Percentiles rank a stretch among this genome's conserved stretches.
Evolutionary conservation across 2,888 invertebrate species (phyloP).

Genomic region (Conops quadrifasciatus): DNA sequence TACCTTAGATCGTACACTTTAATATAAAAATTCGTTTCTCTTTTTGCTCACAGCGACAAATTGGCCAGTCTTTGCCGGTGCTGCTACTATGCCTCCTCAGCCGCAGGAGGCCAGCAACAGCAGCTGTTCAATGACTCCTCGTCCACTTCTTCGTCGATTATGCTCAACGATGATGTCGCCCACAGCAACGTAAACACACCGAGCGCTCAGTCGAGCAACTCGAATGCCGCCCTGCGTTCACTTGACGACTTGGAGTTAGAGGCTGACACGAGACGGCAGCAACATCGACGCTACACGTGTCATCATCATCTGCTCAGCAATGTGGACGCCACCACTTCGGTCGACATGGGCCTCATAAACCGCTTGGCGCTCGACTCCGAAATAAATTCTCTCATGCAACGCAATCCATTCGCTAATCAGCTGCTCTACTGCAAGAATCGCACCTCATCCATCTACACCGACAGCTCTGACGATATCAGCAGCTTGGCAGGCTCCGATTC

Average conservation of each 20-base stretch:
- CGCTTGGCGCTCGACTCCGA: constrained; percentile 66
- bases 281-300: constrained; percentile 59
- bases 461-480: constrained; percentile 86
- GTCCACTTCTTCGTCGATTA: constrained; percentile 66
- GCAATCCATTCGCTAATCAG: constrained; percentile 67
- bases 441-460: constrained; percentile 84
- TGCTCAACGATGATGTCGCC: constrained; percentile 70
- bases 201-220: constrained; percentile 57
- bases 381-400: constrained; percentile 65
- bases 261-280: constrained; percentile 55
- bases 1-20: not conserved
- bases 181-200: constrained; percentile 50
- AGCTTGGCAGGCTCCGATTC: constrained; percentile 81
- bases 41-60: constrained; percentile 54
- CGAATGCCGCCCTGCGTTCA: constrained; percentile 70
- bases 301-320: constrained; percentile 61
- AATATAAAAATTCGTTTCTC: not conserved
- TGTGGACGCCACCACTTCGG: constrained; percentile 45
- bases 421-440: constrained; percentile 72
- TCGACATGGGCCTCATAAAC: constrained; percentile 67
- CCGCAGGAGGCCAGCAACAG: constrained; percentile 45
- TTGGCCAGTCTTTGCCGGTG: constrained; percentile 63
- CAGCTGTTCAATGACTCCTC: constrained; percentile 64
- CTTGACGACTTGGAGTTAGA: constrained; percentile 69
- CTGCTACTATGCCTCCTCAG: constrained; percentile 57